Evolutionary conservation across 2,797 vertebrate species (phyloP).

Genomic region (Eulemur albifrons): DNA sequence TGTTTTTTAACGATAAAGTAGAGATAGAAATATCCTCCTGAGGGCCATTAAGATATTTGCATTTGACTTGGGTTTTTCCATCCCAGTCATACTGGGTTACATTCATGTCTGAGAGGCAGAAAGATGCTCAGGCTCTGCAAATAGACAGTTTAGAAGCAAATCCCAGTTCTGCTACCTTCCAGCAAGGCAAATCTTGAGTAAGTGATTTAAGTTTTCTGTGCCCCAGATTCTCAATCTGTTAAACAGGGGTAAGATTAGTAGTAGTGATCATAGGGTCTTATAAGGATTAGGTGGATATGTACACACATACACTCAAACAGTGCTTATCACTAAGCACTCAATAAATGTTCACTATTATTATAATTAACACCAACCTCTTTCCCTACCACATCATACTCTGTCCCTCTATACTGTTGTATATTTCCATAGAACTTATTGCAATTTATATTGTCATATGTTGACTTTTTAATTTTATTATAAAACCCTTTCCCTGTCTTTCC

Average conservation of each 20-base stretch:
- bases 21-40: background rate
- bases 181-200: background rate
- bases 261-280: background rate
- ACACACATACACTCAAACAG: background rate
- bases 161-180: background rate
- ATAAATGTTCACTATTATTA: background rate
- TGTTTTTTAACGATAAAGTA: background rate
- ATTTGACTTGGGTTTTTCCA: background rate
- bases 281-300: background rate
- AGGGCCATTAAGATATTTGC: background rate
- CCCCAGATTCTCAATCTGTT: background rate
- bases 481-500: background rate
- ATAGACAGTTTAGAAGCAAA: background rate
- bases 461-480: slow-evolving; percentile 11
- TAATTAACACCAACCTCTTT: background rate
- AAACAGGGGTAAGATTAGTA: background rate
- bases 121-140: background rate
- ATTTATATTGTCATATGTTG: background rate
- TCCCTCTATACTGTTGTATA: background rate
- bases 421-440: background rate
- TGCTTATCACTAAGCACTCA: background rate
- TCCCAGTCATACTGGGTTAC: background rate
- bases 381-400: background rate
- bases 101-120: background rate
- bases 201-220: background rate